Evolutionary conservation across 1,140 invertebrate genomes (phyloP).

Genomic region (Mizuhopecten yessoensis): DNA sequence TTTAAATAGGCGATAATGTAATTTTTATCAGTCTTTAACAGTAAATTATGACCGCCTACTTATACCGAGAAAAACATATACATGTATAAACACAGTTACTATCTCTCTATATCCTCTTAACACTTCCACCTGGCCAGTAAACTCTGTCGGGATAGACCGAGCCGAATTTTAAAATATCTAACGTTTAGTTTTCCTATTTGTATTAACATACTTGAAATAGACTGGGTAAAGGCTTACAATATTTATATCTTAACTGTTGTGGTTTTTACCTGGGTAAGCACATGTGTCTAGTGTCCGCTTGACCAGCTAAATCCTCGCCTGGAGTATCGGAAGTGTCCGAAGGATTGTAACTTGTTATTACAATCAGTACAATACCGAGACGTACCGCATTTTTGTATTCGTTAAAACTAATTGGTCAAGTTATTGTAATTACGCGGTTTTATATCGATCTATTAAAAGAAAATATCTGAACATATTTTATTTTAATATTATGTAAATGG

Average conservation of each 20-base stretch:
- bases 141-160: neutral
- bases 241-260: neutral
- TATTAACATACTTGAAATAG: neutral
- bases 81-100: neutral
- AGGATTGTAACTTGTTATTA: neutral
- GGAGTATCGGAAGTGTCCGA: slow-evolving; percentile 23
- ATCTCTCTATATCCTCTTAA: neutral
- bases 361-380: neutral
- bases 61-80: neutral
- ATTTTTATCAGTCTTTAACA: slow-evolving; percentile 26
- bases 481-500: neutral
- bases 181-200: neutral
- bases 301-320: neutral
- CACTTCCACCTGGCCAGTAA: too few species aligned
- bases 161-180: neutral
- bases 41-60: neutral
- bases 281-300: neutral
- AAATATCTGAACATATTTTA: neutral
- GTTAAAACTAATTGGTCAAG: neutral
- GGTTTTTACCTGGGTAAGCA: neutral
- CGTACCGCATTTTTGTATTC: neutral
- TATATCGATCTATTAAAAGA: neutral
- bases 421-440: neutral
- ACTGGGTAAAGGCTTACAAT: neutral
- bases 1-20: slow-evolving; percentile 19